phyloP scores from a whole-genome alignment of 2,113 vertebrate genomes.

The Phalacrocorax pelagicus region DNA sequence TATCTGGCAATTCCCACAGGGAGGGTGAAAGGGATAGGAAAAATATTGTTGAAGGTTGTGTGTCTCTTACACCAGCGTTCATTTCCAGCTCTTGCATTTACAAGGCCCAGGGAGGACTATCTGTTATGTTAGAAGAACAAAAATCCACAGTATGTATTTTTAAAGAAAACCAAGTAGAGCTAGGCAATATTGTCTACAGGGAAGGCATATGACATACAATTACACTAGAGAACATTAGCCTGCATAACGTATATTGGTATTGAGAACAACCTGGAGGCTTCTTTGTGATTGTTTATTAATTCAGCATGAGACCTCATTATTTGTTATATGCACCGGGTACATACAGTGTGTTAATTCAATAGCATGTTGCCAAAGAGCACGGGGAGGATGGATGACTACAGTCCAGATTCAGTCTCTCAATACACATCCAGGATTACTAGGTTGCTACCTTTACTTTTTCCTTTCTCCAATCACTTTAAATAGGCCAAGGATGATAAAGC shows the following conservation, averaged over 20 bases:
- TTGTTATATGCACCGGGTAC: not conserved
- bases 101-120: not conserved
- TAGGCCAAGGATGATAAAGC: not conserved
- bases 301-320: not conserved
- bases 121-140: not conserved
- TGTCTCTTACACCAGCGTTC: not conserved
- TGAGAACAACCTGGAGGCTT: slow-evolving; percentile 16
- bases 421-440: not conserved
- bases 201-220: not conserved
- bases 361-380: not conserved
- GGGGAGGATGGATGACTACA: not conserved
- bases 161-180: not conserved
- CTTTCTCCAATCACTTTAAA: not conserved
- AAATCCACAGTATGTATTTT: not conserved
- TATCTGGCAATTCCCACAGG: rapidly evolving
- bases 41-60: not conserved
- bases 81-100: not conserved
- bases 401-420: not conserved
- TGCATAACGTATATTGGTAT: not conserved
- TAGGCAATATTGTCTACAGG: not conserved
- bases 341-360: not conserved
- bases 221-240: not conserved
- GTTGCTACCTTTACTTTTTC: not conserved
- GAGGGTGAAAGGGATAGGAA: not conserved
- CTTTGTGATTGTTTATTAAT: not conserved